Evolutionary conservation across 1,140 invertebrate species (phyloP).

Genomic region (Physella acuta): DNA sequence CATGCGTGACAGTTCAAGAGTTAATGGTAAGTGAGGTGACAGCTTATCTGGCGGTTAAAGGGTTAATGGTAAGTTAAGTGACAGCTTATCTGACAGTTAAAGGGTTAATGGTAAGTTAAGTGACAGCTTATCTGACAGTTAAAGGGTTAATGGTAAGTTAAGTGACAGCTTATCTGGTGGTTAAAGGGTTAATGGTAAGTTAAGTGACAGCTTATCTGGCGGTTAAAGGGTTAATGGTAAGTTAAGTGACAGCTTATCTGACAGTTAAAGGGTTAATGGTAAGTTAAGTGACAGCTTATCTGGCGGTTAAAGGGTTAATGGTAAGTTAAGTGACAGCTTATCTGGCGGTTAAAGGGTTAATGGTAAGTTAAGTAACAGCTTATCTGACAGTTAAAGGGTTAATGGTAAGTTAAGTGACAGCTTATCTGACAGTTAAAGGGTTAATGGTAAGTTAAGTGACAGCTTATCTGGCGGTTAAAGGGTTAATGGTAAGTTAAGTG

Average conservation of each 20-base stretch:
- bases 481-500: slow-evolving; percentile 50
- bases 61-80: slow-evolving; percentile 50
- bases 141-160: slow-evolving; percentile 44
- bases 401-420: slow-evolving; percentile 52
- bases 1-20: slow-evolving; percentile 37
- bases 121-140: slow-evolving; percentile 43
- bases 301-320: slow-evolving; percentile 43
- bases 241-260: slow-evolving; percentile 42
- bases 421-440: slow-evolving; percentile 38
- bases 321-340: slow-evolving; percentile 46
- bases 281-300: slow-evolving; percentile 40
- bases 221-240: slow-evolving; percentile 43
- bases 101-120: slow-evolving; percentile 47
- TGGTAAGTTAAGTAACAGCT: slow-evolving; percentile 45
- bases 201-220: slow-evolving; percentile 44
- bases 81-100: slow-evolving; percentile 40
- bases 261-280: slow-evolving; percentile 46
- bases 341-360: slow-evolving; percentile 42
- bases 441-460: slow-evolving; percentile 50
- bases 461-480: slow-evolving; percentile 40
- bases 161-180: slow-evolving; percentile 45
- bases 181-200: slow-evolving; percentile 43
- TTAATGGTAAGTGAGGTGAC: slow-evolving; percentile 52
- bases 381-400: slow-evolving; percentile 39
- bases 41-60: slow-evolving; percentile 40